Percentiles rank a stretch among this genome's conserved stretches.
Evolutionary conservation across 2,797 vertebrate genomes (phyloP).

Genomic region (Heliangelus exortis): DNA sequence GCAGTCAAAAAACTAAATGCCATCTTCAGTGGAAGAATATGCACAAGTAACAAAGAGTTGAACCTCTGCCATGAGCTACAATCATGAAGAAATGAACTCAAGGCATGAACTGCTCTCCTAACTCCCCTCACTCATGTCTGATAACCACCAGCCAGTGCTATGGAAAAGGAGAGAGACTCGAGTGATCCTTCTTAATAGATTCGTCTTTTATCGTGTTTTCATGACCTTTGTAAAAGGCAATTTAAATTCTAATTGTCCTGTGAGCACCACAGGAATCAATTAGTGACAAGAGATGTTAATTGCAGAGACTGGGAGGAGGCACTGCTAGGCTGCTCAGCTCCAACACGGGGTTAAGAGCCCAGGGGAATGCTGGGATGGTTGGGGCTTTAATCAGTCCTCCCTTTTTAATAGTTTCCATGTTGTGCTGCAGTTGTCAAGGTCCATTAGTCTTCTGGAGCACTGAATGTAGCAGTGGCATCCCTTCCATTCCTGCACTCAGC

Average conservation of each 20-base stretch:
- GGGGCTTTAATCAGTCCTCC: slow-evolving; percentile 56
- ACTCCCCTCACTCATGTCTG: not conserved
- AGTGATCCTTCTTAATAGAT: slow-evolving; percentile 73
- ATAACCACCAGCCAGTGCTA: not conserved
- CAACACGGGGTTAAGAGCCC: slow-evolving; percentile 51
- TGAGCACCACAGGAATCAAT: slow-evolving; percentile 79
- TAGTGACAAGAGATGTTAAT: slow-evolving; percentile 78
- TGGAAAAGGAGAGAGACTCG: not conserved
- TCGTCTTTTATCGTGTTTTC: slow-evolving; percentile 79
- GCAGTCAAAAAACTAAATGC: slow-evolving; percentile 2
- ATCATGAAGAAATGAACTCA: slow-evolving; percentile 1
- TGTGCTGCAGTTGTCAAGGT: slow-evolving; percentile 48
- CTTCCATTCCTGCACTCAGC: not conserved
- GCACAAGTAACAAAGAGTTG: slow-evolving; percentile 3
- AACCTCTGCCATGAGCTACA: slow-evolving; percentile 28
- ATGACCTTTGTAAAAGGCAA: slow-evolving; percentile 82
- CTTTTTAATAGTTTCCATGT: slow-evolving; percentile 52
- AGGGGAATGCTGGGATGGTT: slow-evolving; percentile 30
- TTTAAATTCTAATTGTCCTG: slow-evolving; percentile 83
- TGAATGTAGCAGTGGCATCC: slow-evolving; percentile 10
- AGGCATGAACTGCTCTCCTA: not conserved
- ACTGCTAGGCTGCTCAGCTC: slow-evolving; percentile 25
- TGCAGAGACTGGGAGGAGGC: slow-evolving; percentile 64
- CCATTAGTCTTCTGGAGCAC: slow-evolving; percentile 56
- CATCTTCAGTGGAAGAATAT: not conserved